Conservation (phyloP, 2,888 invertebrate species). For the Seira musarum region DNA sequence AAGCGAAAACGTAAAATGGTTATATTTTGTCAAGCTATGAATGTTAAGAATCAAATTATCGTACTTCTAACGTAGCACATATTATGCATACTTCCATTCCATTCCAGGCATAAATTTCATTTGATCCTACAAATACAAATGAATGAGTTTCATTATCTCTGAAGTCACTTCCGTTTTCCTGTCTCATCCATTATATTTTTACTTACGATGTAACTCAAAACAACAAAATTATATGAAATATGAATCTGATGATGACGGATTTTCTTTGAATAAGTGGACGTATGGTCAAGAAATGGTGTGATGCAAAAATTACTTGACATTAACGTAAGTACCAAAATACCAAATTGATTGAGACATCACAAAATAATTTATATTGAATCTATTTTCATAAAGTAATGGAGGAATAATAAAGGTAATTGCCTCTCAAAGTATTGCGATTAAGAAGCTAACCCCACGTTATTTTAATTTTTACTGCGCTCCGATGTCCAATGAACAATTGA, state of each 20-base stretch:
- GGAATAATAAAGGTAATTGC: no score
- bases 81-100: conserved; percentile 3
- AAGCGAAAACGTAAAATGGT: not conserved
- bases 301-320: not conserved
- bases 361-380: no score
- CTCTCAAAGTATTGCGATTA: no score
- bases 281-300: not conserved
- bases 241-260: not conserved
- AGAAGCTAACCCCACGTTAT: no score
- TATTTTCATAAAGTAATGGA: no score
- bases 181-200: not conserved
- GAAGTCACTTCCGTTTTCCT: not conserved
- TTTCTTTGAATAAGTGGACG: not conserved
- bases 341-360: not conserved
- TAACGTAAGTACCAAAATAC: not conserved
- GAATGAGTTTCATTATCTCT: conserved; percentile 3
- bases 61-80: not conserved
- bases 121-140: not conserved
- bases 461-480: no score
- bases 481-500: no score
- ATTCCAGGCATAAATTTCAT: conserved; percentile 2
- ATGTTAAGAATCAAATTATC: not conserved
- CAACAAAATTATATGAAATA: not conserved
- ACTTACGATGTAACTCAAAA: not conserved
- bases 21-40: not conserved